Base-by-base conservation (phyloP, 2,113 vertebrate genomes). In the Oncorhynchus mykiss region DNA sequence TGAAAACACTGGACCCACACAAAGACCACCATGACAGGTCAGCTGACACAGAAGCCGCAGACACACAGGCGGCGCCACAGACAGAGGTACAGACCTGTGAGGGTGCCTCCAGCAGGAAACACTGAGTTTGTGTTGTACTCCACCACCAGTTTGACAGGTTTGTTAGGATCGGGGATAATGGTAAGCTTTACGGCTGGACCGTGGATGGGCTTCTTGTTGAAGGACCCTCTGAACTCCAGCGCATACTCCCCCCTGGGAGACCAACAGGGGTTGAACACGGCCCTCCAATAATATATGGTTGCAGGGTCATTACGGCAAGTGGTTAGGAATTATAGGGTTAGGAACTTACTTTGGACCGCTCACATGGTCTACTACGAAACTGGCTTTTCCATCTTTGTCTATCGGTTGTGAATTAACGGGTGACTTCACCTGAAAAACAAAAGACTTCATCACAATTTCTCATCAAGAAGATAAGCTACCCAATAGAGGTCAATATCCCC, bases 151-250 rank as follows among this genome's bases (percentile, higher is more conserved):
- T 66, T 14, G 69, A 94, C 81, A 2, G 97, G 96, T 82, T 95
- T 96, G 77, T 93, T 95, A 64, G 95, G 94, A 83, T 99, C 94
- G 68, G 96, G 94, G 68, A 96, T 83, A 77, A 99, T 88, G 29
- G 91, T 96, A 64, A 99, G 81, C 31, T 84, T 94, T 74, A 99
- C 90, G 51, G 83, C 16, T 59, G 93, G 93, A 74, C 96, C 93
- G 34, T 89, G 81, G 80, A 99, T 90, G 3, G 48, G 18, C 2
- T 72, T 94, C 71, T 85, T 93, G 82, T 92, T 93, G 78, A 94
- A 89, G 2, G 34, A 70, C 3, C 93, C 95, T 75, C 76, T 89
- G 87, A 96, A 82, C 8, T 91, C 89, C 12, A 99, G 79, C 73
- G 73, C 80, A 85, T 98, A 94, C 78, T 91, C 91, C 86, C 97